Evolutionary conservation across 2,888 invertebrate genomes (phyloP).

Genomic region (Cephalotes varians): DNA sequence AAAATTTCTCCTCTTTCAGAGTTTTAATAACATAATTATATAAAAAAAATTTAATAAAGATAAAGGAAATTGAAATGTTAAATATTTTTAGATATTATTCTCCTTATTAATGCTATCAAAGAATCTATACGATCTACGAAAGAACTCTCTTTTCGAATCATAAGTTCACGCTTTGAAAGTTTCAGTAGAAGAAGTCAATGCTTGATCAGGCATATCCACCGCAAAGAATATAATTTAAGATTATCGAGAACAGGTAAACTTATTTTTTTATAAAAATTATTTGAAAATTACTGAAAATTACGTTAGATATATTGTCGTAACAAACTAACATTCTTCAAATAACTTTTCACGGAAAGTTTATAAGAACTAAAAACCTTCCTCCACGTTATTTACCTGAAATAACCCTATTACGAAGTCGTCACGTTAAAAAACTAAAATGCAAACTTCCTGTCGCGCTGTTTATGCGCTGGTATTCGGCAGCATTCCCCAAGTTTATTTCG

Average conservation of each 20-base stretch:
- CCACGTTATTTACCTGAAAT: conserved; percentile 15
- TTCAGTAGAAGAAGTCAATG: conserved; percentile 17
- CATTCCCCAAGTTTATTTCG: conserved; percentile 21
- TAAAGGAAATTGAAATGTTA: not conserved
- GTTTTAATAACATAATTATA: not conserved
- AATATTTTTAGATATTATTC: not conserved
- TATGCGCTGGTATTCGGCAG: conserved; percentile 28
- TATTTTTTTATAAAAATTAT: not conserved
- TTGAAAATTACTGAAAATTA: not conserved
- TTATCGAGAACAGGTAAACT: not conserved
- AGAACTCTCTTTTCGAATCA: not conserved
- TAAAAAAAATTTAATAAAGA: not conserved
- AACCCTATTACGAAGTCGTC: conserved; percentile 11
- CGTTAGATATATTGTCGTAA: not conserved
- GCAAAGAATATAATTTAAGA: not conserved
- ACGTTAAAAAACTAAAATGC: not conserved
- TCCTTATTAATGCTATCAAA: not conserved
- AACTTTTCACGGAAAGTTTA: not conserved
- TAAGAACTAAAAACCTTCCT: not conserved
- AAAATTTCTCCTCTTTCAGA: not conserved
- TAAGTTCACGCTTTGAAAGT: not conserved
- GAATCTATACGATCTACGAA: not conserved
- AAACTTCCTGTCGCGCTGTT: conserved; percentile 18
- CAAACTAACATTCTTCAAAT: not conserved
- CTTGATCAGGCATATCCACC: not conserved